Evolutionary conservation across 2,888 invertebrate species (phyloP), one percentile per base, ranked within the genome.

Genomic region (Gonocerus acuteangulatus): DNA sequence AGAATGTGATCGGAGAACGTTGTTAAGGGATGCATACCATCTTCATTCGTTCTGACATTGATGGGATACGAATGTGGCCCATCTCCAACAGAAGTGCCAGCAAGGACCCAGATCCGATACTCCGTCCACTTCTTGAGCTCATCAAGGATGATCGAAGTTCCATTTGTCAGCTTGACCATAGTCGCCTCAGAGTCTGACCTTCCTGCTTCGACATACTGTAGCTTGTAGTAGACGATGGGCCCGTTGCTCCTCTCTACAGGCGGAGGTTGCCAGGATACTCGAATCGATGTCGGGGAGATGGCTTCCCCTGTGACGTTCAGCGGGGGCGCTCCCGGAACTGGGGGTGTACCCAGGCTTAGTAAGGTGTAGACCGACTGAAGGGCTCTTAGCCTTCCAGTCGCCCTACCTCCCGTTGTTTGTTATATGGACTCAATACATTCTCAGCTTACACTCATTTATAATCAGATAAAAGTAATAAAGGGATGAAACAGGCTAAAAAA

Each of bases 251-350:
- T 84, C 75, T 92, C 89, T 67, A 84, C 84, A 56, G 91, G 89
- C 69, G 96, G 96, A 70, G 95, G 93, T 71, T 85, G 82, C 97
- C 97, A 97, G 71, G 83, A 82, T 71, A 96, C 88, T 71, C 86
- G 82, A 73, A 97, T 86, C 69, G 90, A 85, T 66, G 90, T 92
- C 68, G 95, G 89, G 75, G 90, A 89, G 75, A 86, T 83, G 70
- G 95, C 86, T 76, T 83, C 82, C 69, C 90, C 94, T 70, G 84
- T 85, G 77, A 96, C 91, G 80, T 94, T 91, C 82, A 86, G 87
- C 73, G 96, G 96, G 72, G 96, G 92, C 73, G 93, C 94, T 78
- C 92, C 92, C 74, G 96, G 96, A 80, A 94, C 96, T 96, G 81
- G 71, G 48, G 48, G 36, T 36, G 19, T 18, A 18, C 48, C 21